Base-by-base conservation (phyloP, 2,888 invertebrate genomes). In the Epicampocera succincta region DNA sequence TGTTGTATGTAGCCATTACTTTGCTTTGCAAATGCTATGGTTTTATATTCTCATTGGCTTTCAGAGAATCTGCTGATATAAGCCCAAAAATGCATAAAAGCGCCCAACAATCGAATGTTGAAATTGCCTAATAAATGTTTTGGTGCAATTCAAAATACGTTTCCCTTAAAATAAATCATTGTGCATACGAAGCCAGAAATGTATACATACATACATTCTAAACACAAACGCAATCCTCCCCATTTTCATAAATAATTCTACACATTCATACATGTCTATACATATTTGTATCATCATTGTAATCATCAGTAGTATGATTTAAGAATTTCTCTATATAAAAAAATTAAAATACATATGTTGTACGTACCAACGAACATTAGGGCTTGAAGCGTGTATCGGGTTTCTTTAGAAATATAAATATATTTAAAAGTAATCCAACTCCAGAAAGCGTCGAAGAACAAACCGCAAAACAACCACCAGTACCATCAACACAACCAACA, bases 351-450 rank as follows among this genome's bases (percentile, higher is more conserved):
- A 17, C 40, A 25, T 60, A 42, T 69, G 46, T 76, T 69, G 44
- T 76, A 61, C 54, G 17, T 75, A 73, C 74, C 46, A 73, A 75
- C 29, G 42, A 69, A 81, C 52, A 77, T 78, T 81, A 82, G 82
- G 82, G 82, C 79, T 66, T 79, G 58, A 82, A 82, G 66, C 82
- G 82, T 75, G 79, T 82, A 75, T 82, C 82, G 74, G 79, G 82
- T 82, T 82, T 82, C 82, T 82, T 82, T 74, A 65, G 78, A 48
- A 78, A 82, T 19, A 79, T 82, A 79, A 82, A 82, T 74, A 78
- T 82, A 60, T 82, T 82, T 68, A 82, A 56, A 65, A 86, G 87
- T 84, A 88, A 85, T 80, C 85, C 81, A 75, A 81, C 83, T 72
- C 77, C 87, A 79, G 65, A 69, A 58, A 84, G 74, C 72, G 73